A percentile compares a stretch with the other conserved stretches of the same genome.
Evolutionary conservation across 2,888 invertebrate species (phyloP).

Genomic region (Hecatera dysodea): DNA sequence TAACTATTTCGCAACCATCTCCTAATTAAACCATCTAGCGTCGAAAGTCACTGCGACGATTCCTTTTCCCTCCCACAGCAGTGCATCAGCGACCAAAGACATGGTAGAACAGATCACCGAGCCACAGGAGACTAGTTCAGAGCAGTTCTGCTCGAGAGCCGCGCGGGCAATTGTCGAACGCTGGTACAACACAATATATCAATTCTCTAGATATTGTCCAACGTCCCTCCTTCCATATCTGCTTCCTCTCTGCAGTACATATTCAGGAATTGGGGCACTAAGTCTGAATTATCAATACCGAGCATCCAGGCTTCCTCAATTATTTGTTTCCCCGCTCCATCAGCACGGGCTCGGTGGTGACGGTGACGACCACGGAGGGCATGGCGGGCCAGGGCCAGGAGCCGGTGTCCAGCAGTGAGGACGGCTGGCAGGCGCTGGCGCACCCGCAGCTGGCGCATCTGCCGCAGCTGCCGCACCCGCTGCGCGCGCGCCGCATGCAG

Average conservation of each 20-base stretch:
- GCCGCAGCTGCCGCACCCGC: conserved; percentile 65
- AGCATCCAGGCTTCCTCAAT: conserved; percentile 5
- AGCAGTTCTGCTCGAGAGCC: conserved; percentile 58
- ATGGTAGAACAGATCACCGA: conserved; percentile 57
- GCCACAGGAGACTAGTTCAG: conserved; percentile 46
- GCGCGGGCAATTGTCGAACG: conserved; percentile 53
- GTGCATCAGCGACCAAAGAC: conserved; percentile 71
- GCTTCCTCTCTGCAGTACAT: not conserved
- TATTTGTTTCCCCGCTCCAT: conserved; percentile 13
- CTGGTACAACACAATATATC: conserved; percentile 48
- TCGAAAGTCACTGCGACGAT: conserved; percentile 38
- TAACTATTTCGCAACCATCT: not conserved
- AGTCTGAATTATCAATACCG: not conserved
- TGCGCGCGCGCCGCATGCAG: conserved; percentile 75
- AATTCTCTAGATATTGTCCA: conserved; percentile 31
- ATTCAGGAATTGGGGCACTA: not conserved
- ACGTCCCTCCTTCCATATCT: not conserved
- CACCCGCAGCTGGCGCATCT: conserved; percentile 63
- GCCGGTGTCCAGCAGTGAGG: conserved; percentile 64
- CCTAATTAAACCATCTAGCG: conserved; percentile 1
- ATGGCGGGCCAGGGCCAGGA: conserved; percentile 64
- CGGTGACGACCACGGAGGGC: conserved; percentile 67
- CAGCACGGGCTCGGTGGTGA: conserved; percentile 80
- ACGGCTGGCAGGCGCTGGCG: conserved; percentile 62
- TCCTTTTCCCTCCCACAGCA: conserved; percentile 64